Evolutionary conservation across 2,797 vertebrate species (phyloP), one percentile per base, ranked within the genome.

Genomic region (Sebastes cheni): DNA sequence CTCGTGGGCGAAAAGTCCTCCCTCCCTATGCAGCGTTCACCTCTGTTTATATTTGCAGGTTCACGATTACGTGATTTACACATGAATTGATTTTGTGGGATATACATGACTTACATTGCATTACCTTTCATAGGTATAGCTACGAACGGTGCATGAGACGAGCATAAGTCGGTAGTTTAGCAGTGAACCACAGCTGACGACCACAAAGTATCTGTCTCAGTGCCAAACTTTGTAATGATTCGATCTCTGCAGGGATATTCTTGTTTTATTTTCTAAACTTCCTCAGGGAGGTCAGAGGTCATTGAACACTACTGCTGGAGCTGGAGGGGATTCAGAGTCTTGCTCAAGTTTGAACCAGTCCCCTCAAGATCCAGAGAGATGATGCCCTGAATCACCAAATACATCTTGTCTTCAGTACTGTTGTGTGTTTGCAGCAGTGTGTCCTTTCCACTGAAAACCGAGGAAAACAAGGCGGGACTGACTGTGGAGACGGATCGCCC

Each of bases 401-500:
- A 42, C 50, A n/a, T 60, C 14, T 58, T 6, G 67, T 58, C n/a
- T 22, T 25, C 32, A 55, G 62, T 2, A 4, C 13, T 56, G 78
- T 50, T 55, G 46, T 36, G 52, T 59, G 67, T 23, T 14, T 22
- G 39, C 25, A 69, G 52, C 50, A 52, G 50, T 14, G 5, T 23
- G 65, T 76, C 73, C n/a, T 74, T 75, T 79, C 81, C 81, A 74
- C 67, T 75, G 68, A 80, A 81, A 85, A 77, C 83, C 39, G 50
- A 46, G 64, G 39, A 36, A 80, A 81, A 82, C 71, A 80, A 64
- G 67, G 52, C 81, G 1, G 65, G 68, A 18, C 80, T 80, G 83
- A 42, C 39, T 42, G 39, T 77, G 67, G 72, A 23, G 56, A 61
- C 87, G 25, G 75, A 64, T 77, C 25, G 9, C 46, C 23, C 8